Percentiles rank a stretch among this genome's conserved stretches.
These are phyloP conservation scores for Caenorhabditis remanei DNA, from an alignment of 1,140 invertebrate genomes.

Conservation along the genomic window DNA sequence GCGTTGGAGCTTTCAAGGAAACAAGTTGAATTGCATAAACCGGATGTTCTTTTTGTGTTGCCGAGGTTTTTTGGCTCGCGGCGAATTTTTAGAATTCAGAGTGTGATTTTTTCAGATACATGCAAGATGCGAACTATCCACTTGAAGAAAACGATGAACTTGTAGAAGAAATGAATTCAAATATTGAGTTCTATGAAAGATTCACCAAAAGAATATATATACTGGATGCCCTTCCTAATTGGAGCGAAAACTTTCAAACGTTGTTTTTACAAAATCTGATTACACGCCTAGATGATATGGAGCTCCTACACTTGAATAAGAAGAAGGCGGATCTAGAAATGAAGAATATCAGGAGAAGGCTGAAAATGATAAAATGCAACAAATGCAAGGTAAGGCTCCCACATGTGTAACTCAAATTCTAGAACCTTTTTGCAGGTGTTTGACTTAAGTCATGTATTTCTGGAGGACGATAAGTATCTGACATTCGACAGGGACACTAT, in stretches of 20 bases:
- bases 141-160: not conserved
- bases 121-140: not conserved
- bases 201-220: not conserved
- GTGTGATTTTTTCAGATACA: not conserved
- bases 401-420: no score
- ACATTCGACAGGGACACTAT: not conserved
- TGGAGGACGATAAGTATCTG: not conserved
- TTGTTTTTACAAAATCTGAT: not conserved
- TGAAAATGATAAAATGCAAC: not conserved
- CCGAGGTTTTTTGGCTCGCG: not conserved
- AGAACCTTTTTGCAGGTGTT: not conserved
- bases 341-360: not conserved
- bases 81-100: not conserved
- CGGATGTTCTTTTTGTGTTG: not conserved
- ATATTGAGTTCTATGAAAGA: not conserved
- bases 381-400: not conserved
- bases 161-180: not conserved
- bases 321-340: constrained; percentile 14
- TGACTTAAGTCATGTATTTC: not conserved
- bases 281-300: not conserved
- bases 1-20: not conserved
- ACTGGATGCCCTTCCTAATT: not conserved
- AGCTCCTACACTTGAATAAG: constrained; percentile 1
- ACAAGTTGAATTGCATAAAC: not conserved
- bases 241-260: not conserved